Percentiles rank a stretch among this genome's conserved stretches.
phyloP scores from a whole-genome alignment of 2,797 vertebrate genomes.

The Calcarius lapponicus region DNA sequence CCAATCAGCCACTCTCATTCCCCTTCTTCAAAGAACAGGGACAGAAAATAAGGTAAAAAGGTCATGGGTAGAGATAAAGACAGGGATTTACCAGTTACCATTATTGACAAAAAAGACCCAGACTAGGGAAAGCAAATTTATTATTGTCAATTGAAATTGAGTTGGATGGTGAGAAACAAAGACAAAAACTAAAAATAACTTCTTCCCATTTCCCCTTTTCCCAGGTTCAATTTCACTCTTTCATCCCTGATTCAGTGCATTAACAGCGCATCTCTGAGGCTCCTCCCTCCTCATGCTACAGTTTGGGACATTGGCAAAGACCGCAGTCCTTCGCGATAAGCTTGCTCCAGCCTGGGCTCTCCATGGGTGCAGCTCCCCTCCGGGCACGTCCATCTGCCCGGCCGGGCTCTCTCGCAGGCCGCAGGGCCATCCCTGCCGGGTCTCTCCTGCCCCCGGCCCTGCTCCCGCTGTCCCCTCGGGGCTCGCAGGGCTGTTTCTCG shows the following conservation, averaged over 20 bases:
- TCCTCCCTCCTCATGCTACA: neutral
- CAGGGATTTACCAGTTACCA: neutral
- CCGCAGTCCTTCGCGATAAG: neutral
- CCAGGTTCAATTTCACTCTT: rapidly evolving
- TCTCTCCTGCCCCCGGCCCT: neutral
- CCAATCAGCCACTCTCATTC: neutral
- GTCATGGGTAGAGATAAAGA: neutral
- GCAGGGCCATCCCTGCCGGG: neutral
- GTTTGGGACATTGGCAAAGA: too few species aligned
- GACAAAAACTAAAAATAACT: neutral
- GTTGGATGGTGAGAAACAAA: neutral
- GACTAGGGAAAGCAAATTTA: neutral
- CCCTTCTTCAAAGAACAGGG: rapidly evolving
- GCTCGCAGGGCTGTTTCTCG: neutral
- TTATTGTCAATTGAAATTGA: neutral
- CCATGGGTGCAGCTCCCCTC: neutral
- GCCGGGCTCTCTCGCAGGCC: neutral
- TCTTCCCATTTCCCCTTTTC: neutral
- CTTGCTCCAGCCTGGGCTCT: neutral
- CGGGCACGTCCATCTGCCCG: rapidly evolving
- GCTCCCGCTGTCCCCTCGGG: neutral
- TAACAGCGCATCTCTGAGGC: rapidly evolving
- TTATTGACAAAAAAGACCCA: neutral
- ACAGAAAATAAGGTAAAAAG: neutral
- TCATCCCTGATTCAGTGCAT: rapidly evolving